Evolutionary conservation across 2,888 invertebrate genomes (phyloP).

Genomic region (Brachyptera putata): DNA sequence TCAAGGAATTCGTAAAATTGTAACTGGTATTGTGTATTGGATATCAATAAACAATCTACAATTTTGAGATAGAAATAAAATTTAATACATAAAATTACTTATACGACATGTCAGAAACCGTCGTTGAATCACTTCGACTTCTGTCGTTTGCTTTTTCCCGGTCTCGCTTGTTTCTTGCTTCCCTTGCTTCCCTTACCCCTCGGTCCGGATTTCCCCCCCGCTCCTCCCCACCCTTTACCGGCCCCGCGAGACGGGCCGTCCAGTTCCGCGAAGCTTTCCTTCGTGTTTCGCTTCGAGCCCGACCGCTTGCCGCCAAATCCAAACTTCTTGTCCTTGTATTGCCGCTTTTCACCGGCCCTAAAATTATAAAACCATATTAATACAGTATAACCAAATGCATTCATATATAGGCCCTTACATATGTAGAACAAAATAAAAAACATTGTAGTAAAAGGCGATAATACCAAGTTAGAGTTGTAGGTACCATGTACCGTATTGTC

Average conservation of each 20-base stretch:
- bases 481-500: no score
- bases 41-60: neutral
- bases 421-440: no score
- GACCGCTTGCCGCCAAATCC: conserved; percentile 96
- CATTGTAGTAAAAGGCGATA: no score
- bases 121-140: conserved; percentile 40
- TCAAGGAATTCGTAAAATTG: no score
- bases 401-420: no score
- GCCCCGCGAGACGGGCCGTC: conserved; percentile 24
- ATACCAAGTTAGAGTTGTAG: no score
- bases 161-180: conserved; percentile 18
- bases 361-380: conserved; percentile 1
- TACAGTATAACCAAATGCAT: no score
- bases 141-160: conserved; percentile 48
- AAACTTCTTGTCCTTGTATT: conserved; percentile 77
- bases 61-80: neutral
- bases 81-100: neutral
- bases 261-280: conserved; percentile 63
- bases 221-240: conserved; percentile 26
- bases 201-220: conserved; percentile 13
- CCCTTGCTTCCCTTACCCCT: conserved; percentile 30
- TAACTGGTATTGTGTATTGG: no score
- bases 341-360: conserved; percentile 51
- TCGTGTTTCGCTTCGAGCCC: conserved; percentile 81
- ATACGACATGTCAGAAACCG: neutral